Percentiles rank a stretch among this genome's conserved stretches.
These are phyloP conservation scores for Drosophila chauvacae DNA, from an alignment of 1,140 invertebrate genomes.

Conservation along the genomic window DNA sequence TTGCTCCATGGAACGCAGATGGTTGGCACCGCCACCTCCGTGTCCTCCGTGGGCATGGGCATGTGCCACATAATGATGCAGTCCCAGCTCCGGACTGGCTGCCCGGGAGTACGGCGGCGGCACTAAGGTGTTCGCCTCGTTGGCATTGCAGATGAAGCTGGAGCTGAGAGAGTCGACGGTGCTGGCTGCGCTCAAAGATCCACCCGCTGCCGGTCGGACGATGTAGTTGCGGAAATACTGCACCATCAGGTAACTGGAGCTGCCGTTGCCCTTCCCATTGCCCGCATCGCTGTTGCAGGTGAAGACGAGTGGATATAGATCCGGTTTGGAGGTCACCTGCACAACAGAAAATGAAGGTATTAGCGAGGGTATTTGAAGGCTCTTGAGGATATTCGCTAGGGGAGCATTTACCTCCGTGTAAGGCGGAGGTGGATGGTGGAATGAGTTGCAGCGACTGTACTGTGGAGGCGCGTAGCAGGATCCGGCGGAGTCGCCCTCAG, in stretches of 20 bases:
- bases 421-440: slow-evolving; percentile 90
- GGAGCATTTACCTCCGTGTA: slow-evolving; percentile 90
- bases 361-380: neutral
- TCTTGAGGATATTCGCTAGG: neutral
- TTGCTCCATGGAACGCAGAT: slow-evolving; percentile 31
- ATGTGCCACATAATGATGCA: slow-evolving; percentile 83
- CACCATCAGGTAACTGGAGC: slow-evolving; percentile 91
- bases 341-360: neutral
- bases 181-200: slow-evolving; percentile 91
- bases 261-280: slow-evolving; percentile 87
- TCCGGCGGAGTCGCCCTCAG: slow-evolving; percentile 89
- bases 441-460: slow-evolving; percentile 91
- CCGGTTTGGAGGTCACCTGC: slow-evolving; percentile 93
- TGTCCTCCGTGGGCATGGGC: slow-evolving; percentile 35
- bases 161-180: slow-evolving; percentile 93
- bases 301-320: slow-evolving; percentile 92
- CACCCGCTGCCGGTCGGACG: slow-evolving; percentile 88
- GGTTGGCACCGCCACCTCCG: neutral
- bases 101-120: slow-evolving; percentile 93
- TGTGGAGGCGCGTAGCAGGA: slow-evolving; percentile 91
- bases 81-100: slow-evolving; percentile 88
- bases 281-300: slow-evolving; percentile 88
- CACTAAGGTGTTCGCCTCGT: slow-evolving; percentile 92
- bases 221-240: slow-evolving; percentile 92
- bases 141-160: slow-evolving; percentile 92